Evolutionary conservation across 2,888 invertebrate species (phyloP).

Genomic region (Elgonia sp.): DNA sequence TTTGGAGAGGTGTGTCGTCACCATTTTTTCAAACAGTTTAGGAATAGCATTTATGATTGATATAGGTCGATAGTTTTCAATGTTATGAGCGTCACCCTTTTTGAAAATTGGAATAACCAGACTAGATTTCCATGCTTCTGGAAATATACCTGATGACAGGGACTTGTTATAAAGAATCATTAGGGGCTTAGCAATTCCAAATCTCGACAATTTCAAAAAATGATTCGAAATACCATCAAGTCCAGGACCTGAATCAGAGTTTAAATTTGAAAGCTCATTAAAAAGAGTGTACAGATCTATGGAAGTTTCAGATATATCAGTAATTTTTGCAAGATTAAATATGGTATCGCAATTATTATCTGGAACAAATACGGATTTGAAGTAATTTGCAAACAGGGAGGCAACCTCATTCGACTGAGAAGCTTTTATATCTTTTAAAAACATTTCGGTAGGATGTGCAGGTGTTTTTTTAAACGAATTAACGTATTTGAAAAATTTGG

Average conservation of each 20-base stretch:
- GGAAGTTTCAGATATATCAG: neutral
- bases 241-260: neutral
- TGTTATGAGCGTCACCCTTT: neutral
- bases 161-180: too few relatives aligned
- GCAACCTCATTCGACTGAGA: neutral
- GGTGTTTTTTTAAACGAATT: neutral
- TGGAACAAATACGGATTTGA: neutral
- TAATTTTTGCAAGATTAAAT: too few relatives aligned
- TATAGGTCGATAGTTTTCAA: slow-evolving; percentile 9
- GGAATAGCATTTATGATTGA: slow-evolving; percentile 1
- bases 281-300: neutral
- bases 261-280: neutral
- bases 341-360: too few relatives aligned
- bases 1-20: neutral
- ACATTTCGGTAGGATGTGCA: neutral
- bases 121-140: too few relatives aligned
- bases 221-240: neutral
- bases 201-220: neutral
- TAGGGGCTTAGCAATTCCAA: too few relatives aligned
- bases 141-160: too few relatives aligned
- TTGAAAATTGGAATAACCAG: slow-evolving; percentile 17
- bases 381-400: neutral
- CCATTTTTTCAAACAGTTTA: neutral
- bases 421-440: neutral
- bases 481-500: slow-evolving; percentile 4